Evolutionary conservation across 2,888 invertebrate species (phyloP).

Genomic region (Dicyrtoma fusca): DNA sequence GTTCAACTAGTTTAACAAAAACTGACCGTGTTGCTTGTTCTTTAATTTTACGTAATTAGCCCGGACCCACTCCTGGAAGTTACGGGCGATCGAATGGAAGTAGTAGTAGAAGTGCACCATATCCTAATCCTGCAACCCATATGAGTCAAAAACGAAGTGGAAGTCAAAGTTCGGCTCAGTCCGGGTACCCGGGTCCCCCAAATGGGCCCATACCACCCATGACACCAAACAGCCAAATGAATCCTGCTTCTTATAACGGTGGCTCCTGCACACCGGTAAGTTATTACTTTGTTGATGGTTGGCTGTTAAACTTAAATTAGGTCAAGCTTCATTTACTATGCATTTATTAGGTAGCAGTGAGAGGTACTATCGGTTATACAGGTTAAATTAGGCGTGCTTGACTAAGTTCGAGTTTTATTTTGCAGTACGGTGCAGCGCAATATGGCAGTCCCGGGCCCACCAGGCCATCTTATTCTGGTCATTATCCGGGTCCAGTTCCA

Average conservation of each 20-base stretch:
- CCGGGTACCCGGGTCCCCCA: constrained; percentile 53
- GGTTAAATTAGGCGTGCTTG: no score
- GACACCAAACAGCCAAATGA: constrained; percentile 50
- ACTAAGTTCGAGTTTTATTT: not conserved
- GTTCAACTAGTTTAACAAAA: not conserved
- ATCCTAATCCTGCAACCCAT: constrained; percentile 53
- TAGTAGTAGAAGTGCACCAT: constrained; percentile 47
- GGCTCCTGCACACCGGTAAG: constrained; percentile 54
- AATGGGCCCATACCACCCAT: constrained; percentile 36
- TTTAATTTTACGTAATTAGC: constrained; percentile 9
- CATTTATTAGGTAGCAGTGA: no score
- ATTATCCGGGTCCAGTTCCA: constrained; percentile 39
- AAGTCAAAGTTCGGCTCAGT: constrained; percentile 35
- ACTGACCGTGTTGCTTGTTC: not conserved
- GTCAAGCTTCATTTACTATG: not conserved
- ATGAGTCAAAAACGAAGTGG: constrained; percentile 51
- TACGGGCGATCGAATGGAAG: constrained; percentile 40
- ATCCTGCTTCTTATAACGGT: constrained; percentile 49
- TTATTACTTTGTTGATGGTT: not conserved
- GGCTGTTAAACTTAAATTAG: not conserved
- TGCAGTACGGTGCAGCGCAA: constrained; percentile 37
- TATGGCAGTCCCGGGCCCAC: constrained; percentile 40
- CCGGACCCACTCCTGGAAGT: constrained; percentile 24
- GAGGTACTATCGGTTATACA: no score
- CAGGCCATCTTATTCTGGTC: constrained; percentile 41